These are phyloP conservation scores for Drosophila glabriapex DNA, from an alignment of 2,888 invertebrate species.

Conservation along the genomic window DNA sequence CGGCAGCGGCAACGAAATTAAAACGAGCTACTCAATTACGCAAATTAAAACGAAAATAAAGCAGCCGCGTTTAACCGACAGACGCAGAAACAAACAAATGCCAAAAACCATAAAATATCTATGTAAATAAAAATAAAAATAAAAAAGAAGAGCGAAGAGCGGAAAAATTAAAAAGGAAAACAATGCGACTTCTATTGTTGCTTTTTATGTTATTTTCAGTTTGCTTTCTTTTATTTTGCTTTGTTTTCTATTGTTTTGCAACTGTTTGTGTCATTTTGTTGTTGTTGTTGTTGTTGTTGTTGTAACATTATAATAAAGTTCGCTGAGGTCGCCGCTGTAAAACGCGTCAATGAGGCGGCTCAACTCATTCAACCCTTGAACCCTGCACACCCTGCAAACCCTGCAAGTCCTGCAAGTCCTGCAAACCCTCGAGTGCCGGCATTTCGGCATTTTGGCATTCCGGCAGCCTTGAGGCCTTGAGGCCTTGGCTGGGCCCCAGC, in stretches of 20 bases:
- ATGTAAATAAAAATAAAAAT: conserved; percentile 31
- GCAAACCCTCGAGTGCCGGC: neutral
- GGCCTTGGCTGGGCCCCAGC: conserved; percentile 1
- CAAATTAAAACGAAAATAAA: conserved; percentile 79
- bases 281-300: conserved; percentile 23
- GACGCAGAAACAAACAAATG: conserved; percentile 42
- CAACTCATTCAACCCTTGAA: conserved; percentile 50
- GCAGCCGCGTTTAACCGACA: conserved; percentile 64
- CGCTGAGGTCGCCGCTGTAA: conserved; percentile 65
- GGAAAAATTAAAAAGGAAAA: conserved; percentile 39
- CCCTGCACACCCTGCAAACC: neutral
- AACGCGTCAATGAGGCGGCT: conserved; percentile 75
- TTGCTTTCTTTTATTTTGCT: conserved; percentile 22
- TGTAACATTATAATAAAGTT: conserved; percentile 71
- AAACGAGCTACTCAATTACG: conserved; percentile 79
- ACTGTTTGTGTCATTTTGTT: conserved; percentile 15
- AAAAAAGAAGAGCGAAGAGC: neutral
- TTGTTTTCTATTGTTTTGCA: conserved; percentile 13
- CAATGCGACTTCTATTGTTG: conserved; percentile 43
- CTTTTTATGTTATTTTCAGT: conserved; percentile 4
- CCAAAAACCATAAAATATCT: conserved; percentile 56
- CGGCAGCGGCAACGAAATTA: conserved; percentile 54
- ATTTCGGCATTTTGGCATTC: neutral
- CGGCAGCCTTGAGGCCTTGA: neutral
- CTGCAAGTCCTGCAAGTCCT: neutral